Base-by-base conservation (phyloP, 2,113 vertebrate genomes). In the Amphiprion percula region DNA sequence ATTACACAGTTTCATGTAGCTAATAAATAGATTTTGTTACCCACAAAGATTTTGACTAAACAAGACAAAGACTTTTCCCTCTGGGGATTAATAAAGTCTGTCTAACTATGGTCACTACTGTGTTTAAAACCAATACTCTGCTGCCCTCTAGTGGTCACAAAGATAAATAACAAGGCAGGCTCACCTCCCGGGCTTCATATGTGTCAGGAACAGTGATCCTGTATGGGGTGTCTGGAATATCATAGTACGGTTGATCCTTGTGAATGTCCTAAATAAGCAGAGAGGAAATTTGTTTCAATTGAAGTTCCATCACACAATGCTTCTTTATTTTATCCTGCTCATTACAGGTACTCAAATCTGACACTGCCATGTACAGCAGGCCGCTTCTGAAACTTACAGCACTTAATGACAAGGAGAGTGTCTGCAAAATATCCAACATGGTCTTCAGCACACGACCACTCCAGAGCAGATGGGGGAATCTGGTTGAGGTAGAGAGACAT, bases 351-450 rank as follows among this genome's bases (percentile, higher is more conserved):
- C 19, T 61, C 6, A 58, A 63, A 61, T 37, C 19, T 7, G 15
- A 6, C 4, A 5, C 12, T 54, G 30, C 55, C 24, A 3, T n/a
- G 67, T 26, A 63, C 44, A 19, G 5, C 10, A 17, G n/a, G 7
- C 4, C 10, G n/a, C 10, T 28, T 14, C 19, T 58, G 30, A 62
- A 39, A 95, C 98, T 94, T 93, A 99, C 97, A 6, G 98, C 97
- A 16, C 96, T 97, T 39, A 99, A 94, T 0, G 98, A 99, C 24
- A 99, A 90, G 1, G 97, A 99, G 55, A 99, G 95, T 0, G 98
- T 99, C 94, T 99, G 98, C 63, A 99, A 92, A 89, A 99, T 99
- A 91, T 99, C 98, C 85, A 99, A 68, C 98, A 99, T 99, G 71
- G 97, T 98, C 90, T 98, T 99, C 89, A 99, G 88, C 37, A 99